phyloP scores from a whole-genome alignment of 2,888 invertebrate genomes.

The Troides helena region DNA sequence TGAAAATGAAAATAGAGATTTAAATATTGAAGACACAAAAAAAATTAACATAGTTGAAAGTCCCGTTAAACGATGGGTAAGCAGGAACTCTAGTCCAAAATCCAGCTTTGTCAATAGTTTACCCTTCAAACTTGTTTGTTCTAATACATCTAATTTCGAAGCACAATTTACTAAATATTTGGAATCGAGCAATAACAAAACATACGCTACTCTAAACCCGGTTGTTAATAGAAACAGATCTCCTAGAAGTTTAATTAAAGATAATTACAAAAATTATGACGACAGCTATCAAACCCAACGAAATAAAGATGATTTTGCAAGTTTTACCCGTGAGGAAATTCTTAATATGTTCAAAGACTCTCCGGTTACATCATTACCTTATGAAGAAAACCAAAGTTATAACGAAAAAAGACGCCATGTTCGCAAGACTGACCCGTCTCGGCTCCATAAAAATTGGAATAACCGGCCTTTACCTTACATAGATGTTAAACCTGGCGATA shows the following conservation, averaged over 20 bases:
- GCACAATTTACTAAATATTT: constrained; percentile 67
- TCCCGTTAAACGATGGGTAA: constrained; percentile 54
- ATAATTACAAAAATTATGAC: constrained; percentile 47
- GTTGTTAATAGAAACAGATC: constrained; percentile 55
- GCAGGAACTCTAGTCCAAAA: constrained; percentile 53
- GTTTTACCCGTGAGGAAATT: constrained; percentile 64
- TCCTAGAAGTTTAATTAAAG: constrained; percentile 54
- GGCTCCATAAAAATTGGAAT: constrained; percentile 55
- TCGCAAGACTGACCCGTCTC: constrained; percentile 67
- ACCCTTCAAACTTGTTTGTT: constrained; percentile 67
- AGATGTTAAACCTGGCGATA: constrained; percentile 56
- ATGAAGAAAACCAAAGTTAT: constrained; percentile 48
- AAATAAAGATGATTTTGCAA: constrained; percentile 49
- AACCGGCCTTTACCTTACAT: constrained; percentile 46
- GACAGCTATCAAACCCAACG: constrained; percentile 38
- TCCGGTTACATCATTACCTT: constrained; percentile 63
- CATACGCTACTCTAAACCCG: constrained; percentile 53
- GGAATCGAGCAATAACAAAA: constrained; percentile 53
- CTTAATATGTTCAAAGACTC: constrained; percentile 73
- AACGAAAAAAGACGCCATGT: constrained; percentile 60
- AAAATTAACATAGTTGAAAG: constrained; percentile 62
- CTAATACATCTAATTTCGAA: constrained; percentile 63
- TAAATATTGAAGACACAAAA: constrained; percentile 44
- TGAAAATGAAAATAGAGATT: constrained; percentile 41
- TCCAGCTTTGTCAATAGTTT: constrained; percentile 60